Base-by-base conservation (phyloP, 1,140 invertebrate genomes). In the Heliothis virescens region DNA sequence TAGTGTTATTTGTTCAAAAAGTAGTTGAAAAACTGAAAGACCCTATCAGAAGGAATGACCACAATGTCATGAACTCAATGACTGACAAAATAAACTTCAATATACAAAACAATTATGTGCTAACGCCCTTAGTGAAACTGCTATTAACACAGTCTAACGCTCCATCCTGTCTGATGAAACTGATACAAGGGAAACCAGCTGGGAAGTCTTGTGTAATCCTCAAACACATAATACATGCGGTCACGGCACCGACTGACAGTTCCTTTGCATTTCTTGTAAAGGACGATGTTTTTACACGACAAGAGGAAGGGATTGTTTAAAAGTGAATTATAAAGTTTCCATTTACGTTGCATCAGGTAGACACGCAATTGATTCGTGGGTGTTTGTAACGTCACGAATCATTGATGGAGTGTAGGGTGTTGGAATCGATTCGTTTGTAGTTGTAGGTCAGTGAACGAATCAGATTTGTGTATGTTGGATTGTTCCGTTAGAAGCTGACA, bases 121-220 rank as follows among this genome's bases (percentile, higher is more conserved):
- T 50, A 53, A 3, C 15, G 57, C 16, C 74, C 47, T 76, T 50
- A 63, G 59, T 76, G 74, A 76, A 76, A 76, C 74, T 65, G 48
- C 18, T 63, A 75, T 75, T 76, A 63, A 48, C 21, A 52, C 52
- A 41, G 29, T 12, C 74, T 53, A 63, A 52, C 60, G 65, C n/a
- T 21, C 63, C 48, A 65, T 76, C 74, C 74, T 76, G 74, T 76
- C 13, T 76, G 55, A 76, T 48, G 74, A 76, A 76, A 76, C 52
- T 62, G 47, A 50, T 74, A 60, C 15, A 75, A 50, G 55, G 59
- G 73, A 75, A 75, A 62, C 73, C 59, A 9, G 18, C 12, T 21
- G 65, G 65, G 65, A 69, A 69, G 21, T 48, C 48, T 69, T 69
- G 47, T 69, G 65, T 52, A 69, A 72, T 57, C 34, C 34, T 9